phyloP scores from a whole-genome alignment of 2,113 vertebrate species.

The Zapornia atra region DNA sequence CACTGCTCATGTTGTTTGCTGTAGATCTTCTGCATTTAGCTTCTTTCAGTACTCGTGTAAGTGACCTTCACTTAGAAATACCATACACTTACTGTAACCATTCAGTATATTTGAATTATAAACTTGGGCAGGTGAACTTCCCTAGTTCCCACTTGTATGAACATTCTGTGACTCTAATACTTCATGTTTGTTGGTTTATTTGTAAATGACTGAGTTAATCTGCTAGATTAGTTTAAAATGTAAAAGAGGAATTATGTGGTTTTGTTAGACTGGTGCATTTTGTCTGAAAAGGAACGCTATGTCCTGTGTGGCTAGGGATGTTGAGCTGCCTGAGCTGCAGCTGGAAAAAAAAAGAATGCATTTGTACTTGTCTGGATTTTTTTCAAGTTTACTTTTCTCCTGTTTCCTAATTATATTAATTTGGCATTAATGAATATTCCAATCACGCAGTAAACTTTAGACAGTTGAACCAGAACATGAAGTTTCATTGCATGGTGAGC shows the following conservation, averaged over 20 bases:
- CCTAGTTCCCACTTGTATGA: background rate
- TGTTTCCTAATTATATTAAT: background rate
- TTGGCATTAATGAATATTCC: background rate
- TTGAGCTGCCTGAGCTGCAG: background rate
- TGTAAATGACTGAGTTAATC: background rate
- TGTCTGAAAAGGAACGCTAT: background rate
- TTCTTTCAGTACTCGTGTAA: background rate
- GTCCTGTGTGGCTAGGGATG: background rate
- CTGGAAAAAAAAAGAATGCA: background rate
- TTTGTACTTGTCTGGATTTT: background rate
- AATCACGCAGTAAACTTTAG: background rate
- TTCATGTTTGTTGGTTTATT: background rate
- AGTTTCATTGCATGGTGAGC: background rate
- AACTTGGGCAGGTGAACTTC: background rate
- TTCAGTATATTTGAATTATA: background rate
- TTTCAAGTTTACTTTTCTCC: background rate
- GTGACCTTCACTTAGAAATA: background rate
- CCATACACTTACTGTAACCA: background rate
- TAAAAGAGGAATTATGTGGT: background rate
- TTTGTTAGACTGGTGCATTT: background rate
- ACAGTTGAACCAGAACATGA: background rate
- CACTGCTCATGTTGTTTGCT: background rate
- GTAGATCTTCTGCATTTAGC: background rate
- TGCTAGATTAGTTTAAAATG: background rate
- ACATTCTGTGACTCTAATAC: background rate